These are phyloP conservation scores for Eonycteris spelaea DNA, from an alignment of 2,113 vertebrate species.

Conservation along the genomic window DNA sequence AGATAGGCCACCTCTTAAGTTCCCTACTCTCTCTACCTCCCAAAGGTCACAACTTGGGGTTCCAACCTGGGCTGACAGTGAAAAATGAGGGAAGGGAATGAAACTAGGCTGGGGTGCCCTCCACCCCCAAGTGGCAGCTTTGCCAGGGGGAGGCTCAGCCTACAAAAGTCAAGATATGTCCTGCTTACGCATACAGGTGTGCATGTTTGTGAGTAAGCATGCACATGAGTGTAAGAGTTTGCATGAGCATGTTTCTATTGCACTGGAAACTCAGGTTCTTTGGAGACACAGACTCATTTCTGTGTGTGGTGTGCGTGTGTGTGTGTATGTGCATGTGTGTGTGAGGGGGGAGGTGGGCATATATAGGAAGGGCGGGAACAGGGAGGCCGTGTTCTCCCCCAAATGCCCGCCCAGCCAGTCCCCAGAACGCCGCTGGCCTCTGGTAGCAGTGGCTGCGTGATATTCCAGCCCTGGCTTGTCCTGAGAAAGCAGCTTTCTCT, in stretches of 20 bases:
- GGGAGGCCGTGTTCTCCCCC: not conserved
- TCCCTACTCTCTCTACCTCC: not conserved
- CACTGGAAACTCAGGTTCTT: not conserved
- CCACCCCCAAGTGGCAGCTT: not conserved
- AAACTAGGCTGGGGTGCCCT: not conserved
- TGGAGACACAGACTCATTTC: not conserved
- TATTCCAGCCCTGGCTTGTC: not conserved
- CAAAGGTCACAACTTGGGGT: not conserved
- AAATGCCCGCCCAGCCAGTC: not conserved
- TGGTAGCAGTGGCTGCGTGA: not conserved
- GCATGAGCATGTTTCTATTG: accelerated
- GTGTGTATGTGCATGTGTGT: too few species aligned
- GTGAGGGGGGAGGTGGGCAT: not conserved
- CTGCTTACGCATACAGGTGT: not conserved
- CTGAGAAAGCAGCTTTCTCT: slow-evolving; percentile 1
- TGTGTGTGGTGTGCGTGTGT: not conserved
- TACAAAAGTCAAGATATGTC: not conserved
- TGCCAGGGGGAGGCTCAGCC: not conserved
- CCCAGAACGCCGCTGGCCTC: not conserved
- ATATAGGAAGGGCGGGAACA: not conserved
- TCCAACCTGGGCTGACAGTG: not conserved
- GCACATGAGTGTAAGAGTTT: not conserved
- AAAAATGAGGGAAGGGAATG: not conserved
- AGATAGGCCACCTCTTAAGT: not conserved
- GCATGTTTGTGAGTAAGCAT: not conserved